These are phyloP conservation scores for Agrochola lota DNA, from an alignment of 2,888 invertebrate species.

Conservation along the genomic window DNA sequence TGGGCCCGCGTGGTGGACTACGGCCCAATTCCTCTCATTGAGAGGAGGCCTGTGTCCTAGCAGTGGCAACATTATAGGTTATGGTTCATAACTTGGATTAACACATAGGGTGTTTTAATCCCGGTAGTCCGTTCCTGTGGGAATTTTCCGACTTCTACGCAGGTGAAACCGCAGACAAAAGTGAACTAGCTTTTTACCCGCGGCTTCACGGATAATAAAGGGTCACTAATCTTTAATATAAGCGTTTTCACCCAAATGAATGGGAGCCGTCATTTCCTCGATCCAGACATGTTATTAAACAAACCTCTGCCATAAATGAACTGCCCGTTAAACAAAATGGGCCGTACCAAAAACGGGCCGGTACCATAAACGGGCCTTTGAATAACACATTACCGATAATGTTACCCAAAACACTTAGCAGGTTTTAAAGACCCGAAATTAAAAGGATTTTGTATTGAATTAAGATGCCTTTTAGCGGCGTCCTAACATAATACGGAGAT, in stretches of 20 bases:
- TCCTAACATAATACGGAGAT: conserved; percentile 48
- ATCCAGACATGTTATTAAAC: conserved; percentile 40
- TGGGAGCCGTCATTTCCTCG: conserved; percentile 27
- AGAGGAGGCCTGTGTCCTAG: too few relatives aligned
- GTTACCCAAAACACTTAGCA: conserved; percentile 53
- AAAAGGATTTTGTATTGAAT: conserved; percentile 58
- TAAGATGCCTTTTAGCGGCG: conserved; percentile 49
- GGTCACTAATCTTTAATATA: conserved; percentile 15
- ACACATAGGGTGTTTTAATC: too few relatives aligned
- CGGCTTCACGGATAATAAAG: conserved; percentile 1
- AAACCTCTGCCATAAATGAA: conserved; percentile 39
- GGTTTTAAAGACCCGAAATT: conserved; percentile 38
- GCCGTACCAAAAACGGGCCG: conserved; percentile 19
- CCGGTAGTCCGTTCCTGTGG: too few relatives aligned
- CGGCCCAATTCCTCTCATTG: too few relatives aligned
- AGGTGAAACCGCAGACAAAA: too few relatives aligned
- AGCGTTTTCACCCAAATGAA: conserved; percentile 27
- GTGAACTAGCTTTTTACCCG: too few relatives aligned
- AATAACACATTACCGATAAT: conserved; percentile 59
- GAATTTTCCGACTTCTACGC: too few relatives aligned
- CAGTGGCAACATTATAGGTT: too few relatives aligned
- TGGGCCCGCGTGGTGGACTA: too few relatives aligned
- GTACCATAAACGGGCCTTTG: conserved; percentile 37
- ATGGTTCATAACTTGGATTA: too few relatives aligned
- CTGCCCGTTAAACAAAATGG: conserved; percentile 41